These are phyloP conservation scores for Pyrrhosoma nymphula DNA, from an alignment of 2,888 invertebrate species.

Conservation along the genomic window DNA sequence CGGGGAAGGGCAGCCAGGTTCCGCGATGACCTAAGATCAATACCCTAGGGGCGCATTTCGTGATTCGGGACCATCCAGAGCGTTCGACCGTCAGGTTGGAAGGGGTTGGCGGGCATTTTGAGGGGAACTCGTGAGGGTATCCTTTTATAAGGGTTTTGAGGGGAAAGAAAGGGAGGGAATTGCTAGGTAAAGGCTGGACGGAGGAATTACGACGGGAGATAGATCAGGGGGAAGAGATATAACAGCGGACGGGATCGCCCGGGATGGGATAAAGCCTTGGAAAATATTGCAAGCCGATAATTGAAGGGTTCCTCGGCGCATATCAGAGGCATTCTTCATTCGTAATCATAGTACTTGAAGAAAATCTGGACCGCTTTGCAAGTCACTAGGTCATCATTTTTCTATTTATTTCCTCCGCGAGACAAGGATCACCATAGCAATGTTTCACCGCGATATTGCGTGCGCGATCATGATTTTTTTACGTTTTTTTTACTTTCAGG, in stretches of 20 bases:
- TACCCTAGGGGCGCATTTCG: constrained; percentile 36
- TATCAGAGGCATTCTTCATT: neutral
- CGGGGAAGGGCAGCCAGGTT: neutral
- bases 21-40: constrained; percentile 28
- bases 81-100: neutral
- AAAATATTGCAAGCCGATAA: constrained; percentile 39
- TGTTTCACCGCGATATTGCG: neutral
- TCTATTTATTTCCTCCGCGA: neutral
- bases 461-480: neutral
- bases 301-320: neutral
- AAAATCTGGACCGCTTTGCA: neutral
- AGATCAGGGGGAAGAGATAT: constrained; percentile 17
- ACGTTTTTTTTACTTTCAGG: neutral
- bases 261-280: neutral
- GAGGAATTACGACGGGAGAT: constrained; percentile 9
- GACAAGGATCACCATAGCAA: neutral
- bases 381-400: neutral
- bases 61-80: constrained; percentile 47
- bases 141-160: neutral
- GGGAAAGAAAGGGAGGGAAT: neutral
- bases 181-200: neutral
- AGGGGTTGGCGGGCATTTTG: neutral
- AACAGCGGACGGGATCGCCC: neutral
- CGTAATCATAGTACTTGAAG: constrained; percentile 6
- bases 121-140: neutral